These are phyloP conservation scores for Mellilla xanthometata DNA, from an alignment of 2,888 invertebrate genomes.

Conservation along the genomic window DNA sequence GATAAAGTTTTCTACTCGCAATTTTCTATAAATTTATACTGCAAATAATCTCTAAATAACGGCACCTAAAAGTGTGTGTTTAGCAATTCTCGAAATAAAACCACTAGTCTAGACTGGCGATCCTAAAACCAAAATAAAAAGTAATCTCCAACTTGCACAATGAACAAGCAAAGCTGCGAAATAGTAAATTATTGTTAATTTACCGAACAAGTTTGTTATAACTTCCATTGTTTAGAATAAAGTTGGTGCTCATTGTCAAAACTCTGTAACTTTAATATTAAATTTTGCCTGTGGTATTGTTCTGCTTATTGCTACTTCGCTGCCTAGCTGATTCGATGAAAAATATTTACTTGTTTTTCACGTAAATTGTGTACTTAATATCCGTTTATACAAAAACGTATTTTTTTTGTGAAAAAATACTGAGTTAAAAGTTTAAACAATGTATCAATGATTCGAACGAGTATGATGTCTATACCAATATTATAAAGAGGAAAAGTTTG, in stretches of 20 bases:
- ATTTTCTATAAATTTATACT: too few relatives aligned
- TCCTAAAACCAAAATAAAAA: constrained; percentile 10
- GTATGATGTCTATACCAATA: too few relatives aligned
- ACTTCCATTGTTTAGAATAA: constrained; percentile 22
- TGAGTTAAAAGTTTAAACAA: too few relatives aligned
- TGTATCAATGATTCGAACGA: too few relatives aligned
- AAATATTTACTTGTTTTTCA: neutral
- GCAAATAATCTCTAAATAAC: too few relatives aligned
- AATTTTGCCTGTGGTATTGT: constrained; percentile 17
- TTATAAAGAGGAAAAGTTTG: too few relatives aligned
- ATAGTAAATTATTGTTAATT: constrained; percentile 26
- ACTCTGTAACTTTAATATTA: constrained; percentile 20
- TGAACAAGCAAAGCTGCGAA: constrained; percentile 19
- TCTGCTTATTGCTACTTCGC: constrained; percentile 11
- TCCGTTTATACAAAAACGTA: too few relatives aligned
- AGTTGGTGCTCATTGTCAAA: constrained; percentile 20
- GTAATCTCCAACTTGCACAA: constrained; percentile 18
- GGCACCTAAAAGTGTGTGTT: neutral
- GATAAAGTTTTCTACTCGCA: too few relatives aligned
- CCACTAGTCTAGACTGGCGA: constrained; percentile 4
- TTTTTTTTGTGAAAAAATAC: too few relatives aligned
- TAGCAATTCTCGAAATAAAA: constrained; percentile 1
- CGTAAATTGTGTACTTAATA: too few relatives aligned
- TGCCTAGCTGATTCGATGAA: constrained; percentile 2
- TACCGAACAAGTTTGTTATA: constrained; percentile 16